Percentiles rank a stretch among this genome's conserved stretches.
Evolutionary conservation across 2,888 invertebrate species (phyloP).

Genomic region (Isotomurus palustris): DNA sequence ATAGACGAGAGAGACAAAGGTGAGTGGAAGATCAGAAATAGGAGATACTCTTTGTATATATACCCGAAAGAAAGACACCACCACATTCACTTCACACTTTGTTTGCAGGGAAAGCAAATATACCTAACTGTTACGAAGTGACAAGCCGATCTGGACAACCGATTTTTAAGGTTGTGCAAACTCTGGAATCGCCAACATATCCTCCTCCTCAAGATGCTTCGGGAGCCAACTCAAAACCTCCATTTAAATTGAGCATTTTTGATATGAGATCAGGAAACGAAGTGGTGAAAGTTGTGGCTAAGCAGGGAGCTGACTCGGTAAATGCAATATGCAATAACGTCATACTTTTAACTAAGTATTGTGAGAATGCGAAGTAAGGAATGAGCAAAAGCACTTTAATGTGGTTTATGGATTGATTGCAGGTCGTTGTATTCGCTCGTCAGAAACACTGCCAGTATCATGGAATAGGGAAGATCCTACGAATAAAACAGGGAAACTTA

Average conservation of each 20-base stretch:
- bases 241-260: conserved; percentile 32
- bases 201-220: conserved; percentile 14
- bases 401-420: background rate
- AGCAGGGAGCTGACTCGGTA: conserved; percentile 33
- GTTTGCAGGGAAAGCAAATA: conserved; percentile 22
- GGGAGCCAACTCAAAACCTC: conserved; percentile 20
- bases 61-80: too few species aligned
- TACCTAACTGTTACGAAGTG: conserved; percentile 36
- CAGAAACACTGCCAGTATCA: conserved; percentile 35
- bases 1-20: conserved; percentile 35
- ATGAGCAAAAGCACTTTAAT: background rate
- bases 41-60: too few species aligned
- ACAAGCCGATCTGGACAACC: conserved; percentile 32
- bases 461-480: conserved; percentile 33
- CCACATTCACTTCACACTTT: background rate
- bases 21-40: conserved; percentile 1
- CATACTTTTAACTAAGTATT: background rate
- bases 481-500: conserved; percentile 17
- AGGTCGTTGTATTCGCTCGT: conserved; percentile 33
- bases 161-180: conserved; percentile 38
- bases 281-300: conserved; percentile 29
- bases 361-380: background rate
- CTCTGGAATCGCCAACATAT: conserved; percentile 21
- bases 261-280: conserved; percentile 36
- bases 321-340: conserved; percentile 1